A percentile compares a stretch with the other conserved stretches of the same genome.
These are phyloP conservation scores for Minunthozetes semirufus DNA, from an alignment of 2,888 invertebrate genomes.

Conservation along the genomic window DNA sequence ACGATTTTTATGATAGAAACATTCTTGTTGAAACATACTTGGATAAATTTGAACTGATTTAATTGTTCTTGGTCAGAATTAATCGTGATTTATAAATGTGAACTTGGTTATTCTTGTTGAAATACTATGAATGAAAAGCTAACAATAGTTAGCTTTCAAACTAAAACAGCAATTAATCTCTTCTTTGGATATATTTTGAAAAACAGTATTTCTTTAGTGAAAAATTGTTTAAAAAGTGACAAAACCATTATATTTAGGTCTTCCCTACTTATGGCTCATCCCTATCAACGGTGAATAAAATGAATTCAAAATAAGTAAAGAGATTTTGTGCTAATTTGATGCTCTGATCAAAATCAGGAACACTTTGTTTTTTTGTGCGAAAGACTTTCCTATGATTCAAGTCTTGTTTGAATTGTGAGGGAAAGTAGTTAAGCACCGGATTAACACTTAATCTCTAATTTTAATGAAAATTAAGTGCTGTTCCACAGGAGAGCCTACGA, in stretches of 20 bases:
- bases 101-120: no score
- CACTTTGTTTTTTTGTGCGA: no score
- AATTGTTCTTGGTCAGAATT: no score
- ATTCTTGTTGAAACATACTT: no score
- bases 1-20: no score
- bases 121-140: not conserved
- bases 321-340: slow-evolving; percentile 1
- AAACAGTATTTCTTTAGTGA: not conserved
- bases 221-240: not conserved
- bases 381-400: not conserved
- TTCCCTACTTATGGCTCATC: not conserved
- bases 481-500: no score
- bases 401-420: no score
- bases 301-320: not conserved
- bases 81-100: no score
- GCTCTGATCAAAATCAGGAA: not conserved
- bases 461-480: not conserved
- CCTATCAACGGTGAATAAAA: no score
- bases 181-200: not conserved
- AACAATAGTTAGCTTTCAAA: not conserved
- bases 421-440: not conserved
- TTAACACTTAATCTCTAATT: not conserved
- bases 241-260: not conserved
- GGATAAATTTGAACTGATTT: no score
- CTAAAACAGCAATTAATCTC: not conserved